Percentiles rank a stretch among this genome's conserved stretches.
phyloP scores from a whole-genome alignment of 2,113 vertebrate species.

The Geothlypis trichas region DNA sequence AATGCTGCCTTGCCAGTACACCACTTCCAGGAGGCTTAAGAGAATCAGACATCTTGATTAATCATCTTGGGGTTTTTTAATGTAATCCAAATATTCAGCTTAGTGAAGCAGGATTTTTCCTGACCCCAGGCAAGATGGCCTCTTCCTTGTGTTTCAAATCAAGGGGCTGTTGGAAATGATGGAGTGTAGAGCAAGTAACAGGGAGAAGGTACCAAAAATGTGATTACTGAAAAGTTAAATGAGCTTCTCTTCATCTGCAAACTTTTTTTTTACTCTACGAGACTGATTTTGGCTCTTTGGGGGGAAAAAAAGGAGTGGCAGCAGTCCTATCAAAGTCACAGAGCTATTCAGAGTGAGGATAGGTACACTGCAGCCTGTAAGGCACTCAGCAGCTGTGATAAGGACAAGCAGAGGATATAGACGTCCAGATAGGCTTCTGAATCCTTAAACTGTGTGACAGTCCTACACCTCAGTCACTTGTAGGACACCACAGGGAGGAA shows the following conservation, averaged over 20 bases:
- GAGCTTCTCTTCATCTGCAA: not conserved
- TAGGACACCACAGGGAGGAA: not conserved
- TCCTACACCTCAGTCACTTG: not conserved
- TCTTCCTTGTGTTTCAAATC: conserved; percentile 13
- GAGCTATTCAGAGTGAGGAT: not conserved
- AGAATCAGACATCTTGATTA: conserved; percentile 3
- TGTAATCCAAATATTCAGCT: not conserved
- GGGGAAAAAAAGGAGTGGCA: not conserved
- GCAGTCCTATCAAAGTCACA: not conserved
- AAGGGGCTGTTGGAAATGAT: not conserved
- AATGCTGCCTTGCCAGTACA: not conserved
- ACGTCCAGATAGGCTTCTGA: not conserved
- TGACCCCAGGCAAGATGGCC: not conserved
- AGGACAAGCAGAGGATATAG: accelerated
- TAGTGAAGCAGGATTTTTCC: conserved; percentile 43
- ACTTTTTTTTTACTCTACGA: not conserved
- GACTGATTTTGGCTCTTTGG: not conserved
- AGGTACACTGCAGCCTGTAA: not conserved
- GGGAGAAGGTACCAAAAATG: conserved; percentile 23
- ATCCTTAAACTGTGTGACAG: not conserved
- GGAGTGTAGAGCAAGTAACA: not conserved
- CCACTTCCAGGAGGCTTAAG: not conserved
- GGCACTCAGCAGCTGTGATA: not conserved
- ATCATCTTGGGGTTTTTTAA: not conserved
- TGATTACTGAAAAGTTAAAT: conserved; percentile 38